A percentile compares a stretch with the other conserved stretches of the same genome.
Conservation (phyloP, 2,797 vertebrate species). For the Odontamblyopus rebecca region DNA sequence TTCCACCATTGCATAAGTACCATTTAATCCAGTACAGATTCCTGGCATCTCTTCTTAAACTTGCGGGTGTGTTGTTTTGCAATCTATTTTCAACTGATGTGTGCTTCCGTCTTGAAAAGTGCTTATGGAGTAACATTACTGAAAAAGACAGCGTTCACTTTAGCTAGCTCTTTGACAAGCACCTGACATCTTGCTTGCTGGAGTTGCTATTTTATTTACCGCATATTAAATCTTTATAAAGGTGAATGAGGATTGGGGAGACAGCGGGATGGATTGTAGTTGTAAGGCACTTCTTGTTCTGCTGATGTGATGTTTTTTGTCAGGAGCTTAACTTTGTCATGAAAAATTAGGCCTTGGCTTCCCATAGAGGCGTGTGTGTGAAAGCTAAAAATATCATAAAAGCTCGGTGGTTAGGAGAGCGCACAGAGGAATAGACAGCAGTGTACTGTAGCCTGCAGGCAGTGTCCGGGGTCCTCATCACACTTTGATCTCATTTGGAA, state of each 20-base stretch:
- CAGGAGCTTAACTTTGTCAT: constrained; percentile 52
- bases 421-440: constrained; percentile 19
- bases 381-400: constrained; percentile 48
- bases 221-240: constrained; percentile 51
- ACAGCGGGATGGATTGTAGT: constrained; percentile 32
- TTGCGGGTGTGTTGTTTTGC: constrained; percentile 25
- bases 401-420: background rate
- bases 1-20: background rate
- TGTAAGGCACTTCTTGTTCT: constrained; percentile 39
- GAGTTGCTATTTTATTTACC: constrained; percentile 25
- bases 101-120: constrained; percentile 36
- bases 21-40: constrained; percentile 53
- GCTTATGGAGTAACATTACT: constrained; percentile 46
- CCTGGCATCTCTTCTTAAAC: constrained; percentile 42
- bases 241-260: constrained; percentile 31
- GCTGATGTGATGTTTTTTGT: constrained; percentile 51
- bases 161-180: constrained; percentile 42
- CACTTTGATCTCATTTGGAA: constrained; percentile 50
- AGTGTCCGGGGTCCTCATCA: constrained; percentile 37
- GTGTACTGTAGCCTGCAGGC: constrained; percentile 35
- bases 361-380: constrained; percentile 37
- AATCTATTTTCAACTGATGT: background rate
- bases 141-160: constrained; percentile 37
- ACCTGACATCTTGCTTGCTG: constrained; percentile 36
- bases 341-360: constrained; percentile 39